Evolutionary conservation across 2,888 invertebrate genomes (phyloP), one percentile per base, ranked within the genome.

Genomic region (Heliconius ismenius): DNA sequence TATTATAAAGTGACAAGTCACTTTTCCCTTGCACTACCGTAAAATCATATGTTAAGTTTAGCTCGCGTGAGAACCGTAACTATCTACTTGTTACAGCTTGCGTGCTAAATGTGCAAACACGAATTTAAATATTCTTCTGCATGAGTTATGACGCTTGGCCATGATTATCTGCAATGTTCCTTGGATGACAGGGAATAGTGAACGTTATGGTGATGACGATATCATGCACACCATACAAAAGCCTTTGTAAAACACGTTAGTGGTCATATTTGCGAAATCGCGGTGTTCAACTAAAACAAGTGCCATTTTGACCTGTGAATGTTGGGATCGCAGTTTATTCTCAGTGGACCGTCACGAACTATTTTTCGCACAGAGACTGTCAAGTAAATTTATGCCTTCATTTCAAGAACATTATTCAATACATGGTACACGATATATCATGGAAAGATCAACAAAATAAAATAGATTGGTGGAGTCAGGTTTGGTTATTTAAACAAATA

Each of bases 61-160:
- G 82, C 80, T 89, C 84, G 88, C 89, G 86, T 90, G 90, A 87
- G 87, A 87, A 87, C 85, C 82, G 79, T 81, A 81, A 77, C 84
- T 86, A 86, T 87, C 84, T 78, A 81, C 81, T 85, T 83, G 86
- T 86, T 86, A 85, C 84, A 83, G 84, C 85, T 88, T 86, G 89
- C 88, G 88, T 90, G 90, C 81, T 84, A 86, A 86, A 88, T 85
- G 86, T 86, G 84, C 83, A 87, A 87, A 87, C 84, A 84, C 83
- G 87, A 86, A 87, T 88, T 89, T 89, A 87, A 89, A 84, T 83
- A 84, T 84, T 81, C 81, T 81, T 79, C 82, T 76, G 75, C 81
- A 84, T 86, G 84, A 86, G 85, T 86, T 86, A 86, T 85, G 85
- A 83, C 81, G 82, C 83, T 83, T 86, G 85, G 86, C 86, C 84